Evolutionary conservation across 2,113 vertebrate genomes (phyloP).

Genomic region (Sprattus sprattus): DNA sequence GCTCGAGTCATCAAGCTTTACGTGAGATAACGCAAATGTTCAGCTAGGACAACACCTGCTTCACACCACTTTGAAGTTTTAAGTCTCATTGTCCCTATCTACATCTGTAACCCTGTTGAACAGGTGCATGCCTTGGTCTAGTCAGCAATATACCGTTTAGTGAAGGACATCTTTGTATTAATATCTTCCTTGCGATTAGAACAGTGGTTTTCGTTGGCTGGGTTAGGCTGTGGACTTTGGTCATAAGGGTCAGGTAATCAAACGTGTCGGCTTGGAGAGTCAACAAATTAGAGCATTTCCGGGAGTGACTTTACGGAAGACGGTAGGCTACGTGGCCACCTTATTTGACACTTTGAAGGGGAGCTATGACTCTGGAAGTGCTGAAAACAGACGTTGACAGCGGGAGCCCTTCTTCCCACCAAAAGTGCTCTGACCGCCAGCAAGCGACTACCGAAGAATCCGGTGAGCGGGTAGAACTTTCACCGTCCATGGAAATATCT

Average conservation of each 20-base stretch:
- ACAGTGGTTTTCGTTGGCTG: background rate
- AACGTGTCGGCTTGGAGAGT: background rate
- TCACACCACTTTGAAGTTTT: too few species aligned
- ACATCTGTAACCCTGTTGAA: background rate
- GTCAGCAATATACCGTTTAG: background rate
- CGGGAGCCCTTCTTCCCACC: background rate
- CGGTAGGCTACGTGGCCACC: conserved; percentile 43
- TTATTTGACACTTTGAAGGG: conserved; percentile 20
- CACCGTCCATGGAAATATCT: background rate
- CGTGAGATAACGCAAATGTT: background rate
- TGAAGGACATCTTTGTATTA: background rate
- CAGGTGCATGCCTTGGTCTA: background rate
- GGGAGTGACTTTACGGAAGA: conserved; percentile 39
- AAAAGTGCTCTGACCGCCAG: background rate
- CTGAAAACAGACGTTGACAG: background rate
- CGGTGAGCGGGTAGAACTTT: background rate
- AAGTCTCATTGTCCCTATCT: background rate
- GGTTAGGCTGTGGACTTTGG: background rate
- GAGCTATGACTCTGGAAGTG: background rate
- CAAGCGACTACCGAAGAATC: background rate
- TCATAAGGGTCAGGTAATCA: background rate
- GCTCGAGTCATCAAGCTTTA: background rate
- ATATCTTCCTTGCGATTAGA: background rate
- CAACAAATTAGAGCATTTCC: conserved; percentile 34
- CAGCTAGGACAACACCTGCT: too few species aligned